These are phyloP conservation scores for Apodemus speciosus DNA, from an alignment of 2,113 vertebrate genomes.

Conservation along the genomic window DNA sequence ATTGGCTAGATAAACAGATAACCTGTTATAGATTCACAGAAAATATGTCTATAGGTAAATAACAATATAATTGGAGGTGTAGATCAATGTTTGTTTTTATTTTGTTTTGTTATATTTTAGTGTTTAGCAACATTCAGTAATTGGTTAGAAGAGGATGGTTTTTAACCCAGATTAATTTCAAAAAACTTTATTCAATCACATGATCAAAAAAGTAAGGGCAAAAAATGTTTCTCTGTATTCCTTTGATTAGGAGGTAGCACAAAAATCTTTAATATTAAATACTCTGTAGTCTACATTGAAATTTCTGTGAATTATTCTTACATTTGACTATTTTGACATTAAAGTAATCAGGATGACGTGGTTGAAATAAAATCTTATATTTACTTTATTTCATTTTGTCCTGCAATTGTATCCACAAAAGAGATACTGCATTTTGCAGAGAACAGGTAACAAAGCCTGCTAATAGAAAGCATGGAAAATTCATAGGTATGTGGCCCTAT, in stretches of 20 bases:
- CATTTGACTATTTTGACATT: neutral
- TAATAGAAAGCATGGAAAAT: neutral
- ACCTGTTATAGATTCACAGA: neutral
- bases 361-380: slow-evolving; percentile 21
- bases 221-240: neutral
- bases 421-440: neutral
- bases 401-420: neutral
- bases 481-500: neutral
- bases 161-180: neutral
- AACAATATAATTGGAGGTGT: neutral
- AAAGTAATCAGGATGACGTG: neutral
- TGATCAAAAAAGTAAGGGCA: neutral
- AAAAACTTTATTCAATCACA: slow-evolving; percentile 21
- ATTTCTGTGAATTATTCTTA: neutral
- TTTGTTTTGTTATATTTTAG: neutral
- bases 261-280: neutral
- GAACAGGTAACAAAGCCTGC: neutral
- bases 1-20: neutral
- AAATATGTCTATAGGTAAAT: neutral
- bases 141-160: neutral
- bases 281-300: neutral
- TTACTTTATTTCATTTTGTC: neutral
- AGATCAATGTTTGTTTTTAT: neutral
- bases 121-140: neutral
- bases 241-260: neutral